These are phyloP conservation scores for Lapara coniferarum DNA, from an alignment of 2,888 invertebrate genomes.

Conservation along the genomic window DNA sequence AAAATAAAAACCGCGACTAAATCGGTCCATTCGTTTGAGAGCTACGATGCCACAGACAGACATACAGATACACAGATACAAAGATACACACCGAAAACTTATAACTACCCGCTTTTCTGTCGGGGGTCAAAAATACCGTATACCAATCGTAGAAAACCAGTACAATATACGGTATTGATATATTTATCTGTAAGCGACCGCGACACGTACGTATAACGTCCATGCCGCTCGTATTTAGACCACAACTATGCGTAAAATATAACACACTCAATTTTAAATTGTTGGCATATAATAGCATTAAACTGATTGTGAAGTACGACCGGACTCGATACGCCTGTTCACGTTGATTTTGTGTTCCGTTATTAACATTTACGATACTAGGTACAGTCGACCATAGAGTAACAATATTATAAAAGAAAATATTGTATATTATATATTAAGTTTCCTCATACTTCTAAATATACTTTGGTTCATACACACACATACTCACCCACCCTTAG, in stretches of 20 bases:
- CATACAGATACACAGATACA: too few species aligned
- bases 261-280: constrained; percentile 26
- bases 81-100: too few species aligned
- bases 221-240: constrained; percentile 23
- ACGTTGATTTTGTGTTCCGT: constrained; percentile 24
- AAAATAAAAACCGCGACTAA: too few species aligned
- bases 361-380: constrained; percentile 16
- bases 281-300: constrained; percentile 41
- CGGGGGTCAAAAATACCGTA: neutral
- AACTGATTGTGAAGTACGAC: constrained; percentile 63
- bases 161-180: constrained; percentile 17
- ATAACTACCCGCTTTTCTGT: too few species aligned
- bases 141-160: neutral
- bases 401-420: too few species aligned
- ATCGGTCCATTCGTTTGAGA: too few species aligned
- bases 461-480: too few species aligned
- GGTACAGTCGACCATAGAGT: too few species aligned
- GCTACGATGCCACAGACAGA: too few species aligned
- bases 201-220: constrained; percentile 2
- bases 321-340: constrained; percentile 21
- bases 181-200: neutral
- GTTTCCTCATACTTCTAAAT: too few species aligned
- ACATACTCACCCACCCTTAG: too few species aligned
- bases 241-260: constrained; percentile 18
- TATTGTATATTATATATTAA: too few species aligned